Evolutionary conservation across 2,113 vertebrate species (phyloP), one percentile per base, ranked within the genome.

Genomic region (Perognathus longimembris): DNA sequence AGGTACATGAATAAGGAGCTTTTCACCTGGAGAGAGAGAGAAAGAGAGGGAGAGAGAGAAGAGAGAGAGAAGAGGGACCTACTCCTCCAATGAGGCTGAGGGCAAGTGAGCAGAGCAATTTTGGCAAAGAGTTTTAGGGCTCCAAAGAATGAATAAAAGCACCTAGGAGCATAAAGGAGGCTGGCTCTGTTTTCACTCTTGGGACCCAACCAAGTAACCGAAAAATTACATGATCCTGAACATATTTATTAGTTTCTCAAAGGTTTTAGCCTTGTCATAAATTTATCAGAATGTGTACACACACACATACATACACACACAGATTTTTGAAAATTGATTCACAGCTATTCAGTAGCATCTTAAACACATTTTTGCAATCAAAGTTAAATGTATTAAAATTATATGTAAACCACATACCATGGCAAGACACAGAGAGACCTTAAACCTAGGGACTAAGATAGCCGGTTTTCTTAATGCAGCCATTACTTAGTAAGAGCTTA

Each of bases 321-420:
- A 54, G 50, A 54, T 11, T 15, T 54, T 54, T 54, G 50, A 54
- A 34, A 75, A 73, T 57, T 22, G 18, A 61, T 34, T 86, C 36
- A 42, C 4, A 80, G 57, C 11, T 81, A 22, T 85, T 91, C 89
- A 67, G 34, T 81, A 73, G 74, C 88, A 36, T 89, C 63, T 71
- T 63, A 7, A 87, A 88, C 67, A 76, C 22, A 45, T 11, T 81
- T 82, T 38, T 92, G 89, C 91, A 92, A 92, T 70, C 50, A 81
- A 96, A 94, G 70, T 45, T 5, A 63, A 95, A 89, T 89, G 91
- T 66, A 17, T 73, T 75, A 92, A 80, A 86, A 63, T 74, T 54
- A 21, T 26, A n/a, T 77, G 30, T 80, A 79, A 83, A 78, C n/a
- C 80, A 89, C 24, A 93, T n/a, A 75, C 26, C 7, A 38, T 50